phyloP scores from a whole-genome alignment of 2,113 vertebrate genomes.

The Donacobius atricapilla region DNA sequence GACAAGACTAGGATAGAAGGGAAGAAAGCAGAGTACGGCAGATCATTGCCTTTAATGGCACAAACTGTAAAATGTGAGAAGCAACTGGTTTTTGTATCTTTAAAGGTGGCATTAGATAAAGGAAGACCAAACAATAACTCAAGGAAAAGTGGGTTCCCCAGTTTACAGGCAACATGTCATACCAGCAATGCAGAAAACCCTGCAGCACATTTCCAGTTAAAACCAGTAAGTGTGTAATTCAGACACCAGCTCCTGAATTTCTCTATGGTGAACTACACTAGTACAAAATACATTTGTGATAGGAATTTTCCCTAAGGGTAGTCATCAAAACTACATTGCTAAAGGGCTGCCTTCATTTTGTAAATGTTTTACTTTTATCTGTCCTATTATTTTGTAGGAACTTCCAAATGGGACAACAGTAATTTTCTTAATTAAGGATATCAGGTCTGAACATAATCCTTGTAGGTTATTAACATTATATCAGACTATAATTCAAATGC shows the following conservation, averaged over 20 bases:
- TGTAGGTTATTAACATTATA: background rate
- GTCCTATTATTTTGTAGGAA: background rate
- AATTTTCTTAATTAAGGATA: constrained; percentile 6
- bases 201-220: background rate
- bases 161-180: background rate
- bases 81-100: background rate
- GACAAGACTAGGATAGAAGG: background rate
- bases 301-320: background rate
- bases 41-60: background rate
- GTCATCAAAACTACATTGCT: background rate
- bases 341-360: background rate
- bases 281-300: background rate
- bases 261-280: background rate
- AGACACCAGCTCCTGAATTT: background rate
- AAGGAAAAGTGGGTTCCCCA: background rate
- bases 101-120: background rate
- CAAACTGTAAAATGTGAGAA: background rate
- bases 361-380: background rate
- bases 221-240: background rate
- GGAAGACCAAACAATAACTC: background rate
- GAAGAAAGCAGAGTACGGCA: background rate
- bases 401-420: background rate
- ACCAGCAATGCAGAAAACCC: background rate
- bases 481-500: background rate
- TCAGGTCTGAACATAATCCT: background rate